Evolutionary conservation across 2,888 invertebrate genomes (phyloP).

Genomic region (Folsomia candida): DNA sequence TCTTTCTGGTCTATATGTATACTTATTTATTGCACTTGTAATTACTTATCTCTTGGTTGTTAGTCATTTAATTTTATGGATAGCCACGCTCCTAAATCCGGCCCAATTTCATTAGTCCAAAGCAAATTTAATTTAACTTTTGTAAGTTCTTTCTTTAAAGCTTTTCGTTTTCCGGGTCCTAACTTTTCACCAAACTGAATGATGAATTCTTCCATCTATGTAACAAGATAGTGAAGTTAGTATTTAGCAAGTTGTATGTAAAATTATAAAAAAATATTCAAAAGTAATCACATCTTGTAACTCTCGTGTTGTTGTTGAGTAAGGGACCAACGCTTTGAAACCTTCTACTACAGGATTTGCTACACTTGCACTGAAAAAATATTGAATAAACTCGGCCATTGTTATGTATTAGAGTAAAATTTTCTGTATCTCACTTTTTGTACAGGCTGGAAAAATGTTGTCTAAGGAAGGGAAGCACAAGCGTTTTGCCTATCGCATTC

Average conservation of each 20-base stretch:
- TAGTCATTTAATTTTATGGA: too few relatives aligned
- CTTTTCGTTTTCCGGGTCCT: constrained; percentile 22
- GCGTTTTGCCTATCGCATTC: constrained; percentile 22
- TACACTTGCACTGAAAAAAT: constrained; percentile 24
- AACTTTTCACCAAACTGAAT: constrained; percentile 17
- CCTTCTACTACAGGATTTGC: constrained; percentile 39
- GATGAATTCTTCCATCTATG: constrained; percentile 32
- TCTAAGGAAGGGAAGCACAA: constrained; percentile 26
- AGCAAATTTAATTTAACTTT: constrained; percentile 27
- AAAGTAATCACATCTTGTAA: constrained; percentile 13
- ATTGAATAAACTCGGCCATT: too few relatives aligned
- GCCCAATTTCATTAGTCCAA: constrained; percentile 22
- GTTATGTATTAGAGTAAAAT: too few relatives aligned
- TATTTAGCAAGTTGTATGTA: not conserved
- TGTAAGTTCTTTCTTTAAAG: constrained; percentile 23
- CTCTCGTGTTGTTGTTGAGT: constrained; percentile 19
- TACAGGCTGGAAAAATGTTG: constrained; percentile 29
- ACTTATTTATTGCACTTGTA: too few relatives aligned
- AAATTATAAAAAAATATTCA: not conserved
- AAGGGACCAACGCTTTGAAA: constrained; percentile 20
- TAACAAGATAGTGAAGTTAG: not conserved
- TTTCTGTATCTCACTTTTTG: constrained; percentile 32
- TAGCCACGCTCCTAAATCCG: not conserved
- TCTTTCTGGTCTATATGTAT: too few relatives aligned
- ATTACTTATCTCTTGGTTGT: too few relatives aligned